Evolutionary conservation across 2,888 invertebrate species (phyloP).

Genomic region (Furcula furcula): DNA sequence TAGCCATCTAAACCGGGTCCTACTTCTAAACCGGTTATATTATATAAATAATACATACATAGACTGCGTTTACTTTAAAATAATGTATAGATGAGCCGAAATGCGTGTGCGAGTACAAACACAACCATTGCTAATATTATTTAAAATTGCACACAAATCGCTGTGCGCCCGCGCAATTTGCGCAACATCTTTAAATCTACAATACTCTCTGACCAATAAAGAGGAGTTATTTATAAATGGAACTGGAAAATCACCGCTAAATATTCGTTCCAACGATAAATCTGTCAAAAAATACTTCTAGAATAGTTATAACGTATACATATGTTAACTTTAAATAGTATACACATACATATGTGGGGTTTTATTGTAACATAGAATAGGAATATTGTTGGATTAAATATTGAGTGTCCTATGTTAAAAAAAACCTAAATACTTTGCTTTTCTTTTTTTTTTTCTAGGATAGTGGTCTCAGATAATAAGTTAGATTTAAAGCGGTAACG

Average conservation of each 20-base stretch:
- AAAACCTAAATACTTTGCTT: too few relatives aligned
- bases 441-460: too few relatives aligned
- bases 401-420: slow-evolving; percentile 2
- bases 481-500: slow-evolving; percentile 10
- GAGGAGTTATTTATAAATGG: neutral
- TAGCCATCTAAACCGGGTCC: slow-evolving; percentile 4
- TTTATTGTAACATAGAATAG: too few relatives aligned
- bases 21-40: slow-evolving; percentile 6
- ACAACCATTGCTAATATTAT: slow-evolving; percentile 63
- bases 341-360: too few relatives aligned
- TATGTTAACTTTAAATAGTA: too few relatives aligned
- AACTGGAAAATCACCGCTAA: neutral
- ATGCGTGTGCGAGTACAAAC: slow-evolving; percentile 53
- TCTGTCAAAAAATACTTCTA: slow-evolving; percentile 26
- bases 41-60: slow-evolving; percentile 15
- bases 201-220: slow-evolving; percentile 11
- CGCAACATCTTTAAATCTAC: slow-evolving; percentile 7
- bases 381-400: slow-evolving; percentile 13
- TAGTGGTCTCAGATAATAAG: too few relatives aligned
- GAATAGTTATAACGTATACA: too few relatives aligned
- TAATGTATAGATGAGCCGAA: slow-evolving; percentile 19
- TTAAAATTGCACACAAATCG: slow-evolving; percentile 67
- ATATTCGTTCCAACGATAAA: slow-evolving; percentile 11
- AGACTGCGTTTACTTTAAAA: slow-evolving; percentile 24
- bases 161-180: slow-evolving; percentile 25